A percentile compares a stretch with the other conserved stretches of the same genome.
phyloP scores from a whole-genome alignment of 1,140 invertebrate species.

The Drosophila kikkawai region DNA sequence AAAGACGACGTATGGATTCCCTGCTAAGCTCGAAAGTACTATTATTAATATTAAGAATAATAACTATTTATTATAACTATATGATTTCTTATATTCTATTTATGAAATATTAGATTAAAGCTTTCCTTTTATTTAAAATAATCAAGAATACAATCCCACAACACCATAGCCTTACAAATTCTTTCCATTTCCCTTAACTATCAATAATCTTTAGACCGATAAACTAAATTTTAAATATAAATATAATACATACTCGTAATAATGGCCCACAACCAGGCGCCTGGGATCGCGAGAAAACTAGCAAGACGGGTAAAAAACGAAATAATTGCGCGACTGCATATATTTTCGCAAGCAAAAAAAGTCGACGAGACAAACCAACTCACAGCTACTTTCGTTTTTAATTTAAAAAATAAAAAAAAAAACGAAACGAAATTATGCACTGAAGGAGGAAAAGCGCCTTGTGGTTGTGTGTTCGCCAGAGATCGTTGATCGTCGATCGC shows the following conservation, averaged over 20 bases:
- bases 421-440: conserved; percentile 33
- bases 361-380: conserved; percentile 32
- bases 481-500: conserved; percentile 59
- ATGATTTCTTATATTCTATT: not conserved
- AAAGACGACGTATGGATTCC: conserved; percentile 4
- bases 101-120: not conserved
- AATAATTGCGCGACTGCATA: conserved; percentile 80
- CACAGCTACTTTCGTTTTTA: conserved; percentile 81
- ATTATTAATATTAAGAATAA: not conserved
- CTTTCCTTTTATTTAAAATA: not conserved
- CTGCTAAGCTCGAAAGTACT: not conserved
- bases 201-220: not conserved
- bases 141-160: not conserved
- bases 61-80: not conserved
- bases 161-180: conserved; percentile 4
- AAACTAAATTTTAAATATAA: conserved; percentile 8
- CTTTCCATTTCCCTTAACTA: not conserved
- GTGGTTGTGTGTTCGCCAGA: conserved; percentile 41
- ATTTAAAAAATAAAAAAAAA: conserved; percentile 62
- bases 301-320: conserved; percentile 44
- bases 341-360: conserved; percentile 59
- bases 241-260: conserved; percentile 27
- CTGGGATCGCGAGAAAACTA: conserved; percentile 49
- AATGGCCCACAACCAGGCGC: conserved; percentile 47
- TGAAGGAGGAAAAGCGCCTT: conserved; percentile 65